Conservation (phyloP, 2,888 invertebrate species). For the Tetragnatha montana region DNA sequence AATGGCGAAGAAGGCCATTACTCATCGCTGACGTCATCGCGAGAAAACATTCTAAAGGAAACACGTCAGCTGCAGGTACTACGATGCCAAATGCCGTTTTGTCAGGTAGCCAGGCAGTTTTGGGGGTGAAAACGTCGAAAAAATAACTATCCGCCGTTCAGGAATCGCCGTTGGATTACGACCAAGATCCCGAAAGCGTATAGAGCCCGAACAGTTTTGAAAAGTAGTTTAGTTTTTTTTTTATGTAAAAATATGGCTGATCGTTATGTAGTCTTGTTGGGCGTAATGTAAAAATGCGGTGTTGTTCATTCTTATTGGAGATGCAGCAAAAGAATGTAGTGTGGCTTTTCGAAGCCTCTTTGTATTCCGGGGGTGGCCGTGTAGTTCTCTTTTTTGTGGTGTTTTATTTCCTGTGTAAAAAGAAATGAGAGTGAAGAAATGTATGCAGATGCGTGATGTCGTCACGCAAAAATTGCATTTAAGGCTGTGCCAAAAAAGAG, state of each 20-base stretch:
- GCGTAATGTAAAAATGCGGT: neutral
- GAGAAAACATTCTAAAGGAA: neutral
- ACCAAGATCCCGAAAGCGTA: conserved; percentile 36
- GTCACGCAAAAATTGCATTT: neutral
- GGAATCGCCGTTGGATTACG: conserved; percentile 32
- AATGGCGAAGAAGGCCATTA: conserved; percentile 28
- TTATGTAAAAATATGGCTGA: conserved; percentile 25
- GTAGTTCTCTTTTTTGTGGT: neutral
- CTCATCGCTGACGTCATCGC: neutral
- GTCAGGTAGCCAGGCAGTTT: conserved; percentile 26
- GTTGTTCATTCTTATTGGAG: neutral
- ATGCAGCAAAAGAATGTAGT: neutral
- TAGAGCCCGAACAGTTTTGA: neutral
- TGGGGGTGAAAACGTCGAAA: conserved; percentile 27
- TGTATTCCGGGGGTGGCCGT: neutral
- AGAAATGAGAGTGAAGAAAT: neutral
- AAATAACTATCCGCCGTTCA: conserved; percentile 6
- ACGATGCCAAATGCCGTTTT: conserved; percentile 23
- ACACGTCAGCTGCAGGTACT: conserved; percentile 16
- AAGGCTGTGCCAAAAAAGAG: neutral
- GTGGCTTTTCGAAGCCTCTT: neutral
- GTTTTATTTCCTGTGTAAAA: neutral
- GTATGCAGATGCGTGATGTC: neutral
- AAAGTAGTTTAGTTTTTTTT: conserved; percentile 15
- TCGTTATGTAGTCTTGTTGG: conserved; percentile 19